Base-by-base conservation (phyloP, 2,888 invertebrate species). In the Dryadula phaetusa region DNA sequence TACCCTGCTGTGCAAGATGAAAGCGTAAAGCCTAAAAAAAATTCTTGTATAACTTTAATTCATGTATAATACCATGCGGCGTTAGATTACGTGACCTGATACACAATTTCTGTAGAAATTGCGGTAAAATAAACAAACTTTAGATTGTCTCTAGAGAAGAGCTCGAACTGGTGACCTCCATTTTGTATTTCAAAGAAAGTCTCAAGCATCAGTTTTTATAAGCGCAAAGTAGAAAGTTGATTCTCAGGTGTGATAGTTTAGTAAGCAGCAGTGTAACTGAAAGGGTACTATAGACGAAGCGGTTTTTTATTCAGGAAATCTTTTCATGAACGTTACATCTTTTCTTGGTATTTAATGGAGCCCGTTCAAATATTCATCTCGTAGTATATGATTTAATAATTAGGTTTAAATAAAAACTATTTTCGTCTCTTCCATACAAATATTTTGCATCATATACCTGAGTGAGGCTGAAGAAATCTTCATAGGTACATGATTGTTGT, bases 221-320 rank as follows among this genome's bases (percentile, higher is more conserved):
- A 34, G 37, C 37, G 37, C n/a, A n/a, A 56, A 56, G 34, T 37
- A 37, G 37, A 34, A 56, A 34, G 54, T 56, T 56, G 54, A 56
- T 56, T 56, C 54, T 56, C 37, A 56, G 37, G 37, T 37, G 54
- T 56, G 54, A 56, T 56, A 56, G 54, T 56, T 56, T 14, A 56
- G 37, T n/a, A 37, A 56, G 54, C 54, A 10, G 34, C 53, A 20
- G 8, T 37, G 54, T 56, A 56, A 56, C 37, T 56, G 37, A 56
- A 56, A 56, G n/a, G 22, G n/a, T 37, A 22, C 37, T 56, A n/a
- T 37, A 56, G 37, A 56, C 0, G 22, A 12, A 14, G 22, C 12
- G 18, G 34, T 56, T 28, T n/a, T 20, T 8, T 14, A 16, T n/a
- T 54, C 54, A 20, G 54, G 12, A n/a, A 20, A 56, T 56, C 54